Percentiles rank a stretch among this genome's conserved stretches.
phyloP scores from a whole-genome alignment of 2,888 invertebrate species.

The Callinectes sapidus region DNA sequence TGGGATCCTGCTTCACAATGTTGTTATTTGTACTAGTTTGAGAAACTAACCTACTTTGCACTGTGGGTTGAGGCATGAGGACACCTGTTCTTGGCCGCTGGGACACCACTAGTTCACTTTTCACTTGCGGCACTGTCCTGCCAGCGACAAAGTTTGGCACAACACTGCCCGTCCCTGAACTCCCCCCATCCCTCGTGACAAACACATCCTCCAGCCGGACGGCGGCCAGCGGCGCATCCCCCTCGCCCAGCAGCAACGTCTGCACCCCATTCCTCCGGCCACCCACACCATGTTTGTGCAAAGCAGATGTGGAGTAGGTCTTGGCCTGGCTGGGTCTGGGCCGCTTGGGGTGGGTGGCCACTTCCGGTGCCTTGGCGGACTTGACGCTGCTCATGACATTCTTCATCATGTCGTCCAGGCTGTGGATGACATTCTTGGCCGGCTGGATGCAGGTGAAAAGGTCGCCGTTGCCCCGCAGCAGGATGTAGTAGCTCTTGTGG shows the following conservation, averaged over 20 bases:
- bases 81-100: conserved; percentile 30
- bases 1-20: not conserved
- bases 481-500: conserved; percentile 66
- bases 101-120: not conserved
- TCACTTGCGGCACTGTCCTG: conserved; percentile 39
- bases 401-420: conserved; percentile 60
- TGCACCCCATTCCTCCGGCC: conserved; percentile 29
- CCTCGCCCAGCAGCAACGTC: not conserved
- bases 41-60: conserved; percentile 51
- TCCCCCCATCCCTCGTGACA: not conserved
- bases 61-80: conserved; percentile 27
- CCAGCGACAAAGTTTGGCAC: conserved; percentile 43
- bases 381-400: conserved; percentile 54
- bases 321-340: conserved; percentile 50
- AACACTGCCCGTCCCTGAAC: conserved; percentile 10
- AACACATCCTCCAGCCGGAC: conserved; percentile 14
- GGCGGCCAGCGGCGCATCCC: not conserved
- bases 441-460: conserved; percentile 64
- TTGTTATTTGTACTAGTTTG: conserved; percentile 36
- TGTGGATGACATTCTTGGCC: conserved; percentile 54
- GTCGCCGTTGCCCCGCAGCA: conserved; percentile 58
- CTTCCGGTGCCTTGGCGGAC: not conserved
- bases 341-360: conserved; percentile 6
- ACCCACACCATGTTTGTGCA: not conserved
- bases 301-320: not conserved